Base-by-base conservation (phyloP, 1,140 invertebrate species). In the Heliconius eleuchia region DNA sequence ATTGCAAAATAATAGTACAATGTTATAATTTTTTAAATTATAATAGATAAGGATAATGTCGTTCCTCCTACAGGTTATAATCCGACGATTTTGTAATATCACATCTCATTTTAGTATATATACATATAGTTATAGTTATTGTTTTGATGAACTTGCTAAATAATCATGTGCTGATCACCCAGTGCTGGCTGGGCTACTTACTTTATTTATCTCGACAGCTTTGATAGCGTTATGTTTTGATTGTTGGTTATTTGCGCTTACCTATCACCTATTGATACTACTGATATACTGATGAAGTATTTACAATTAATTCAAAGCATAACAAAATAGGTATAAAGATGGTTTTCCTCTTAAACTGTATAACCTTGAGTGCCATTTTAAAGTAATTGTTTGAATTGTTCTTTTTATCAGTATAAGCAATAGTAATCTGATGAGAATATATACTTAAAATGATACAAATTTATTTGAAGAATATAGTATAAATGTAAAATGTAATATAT, bases 161-260 rank as follows among this genome's bases (percentile, higher is more conserved):
- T 30, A 71, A 73, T 78, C 52, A 78, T 78, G 71, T 78, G 71
- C 27, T 73, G 76, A 78, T 78, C 71, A 73, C 39, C 57, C 42
- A 52, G 13, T 60, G 19, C 42, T 30, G 30, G 71, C 52, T 78
- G 76, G 30, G 19, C 3, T 66, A 66, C 55, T 57, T 66, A 66
- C 60, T 16, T 66, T 18, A 30, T 27, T 46, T 78, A 78, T 60
- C 71, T 78, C 34, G 9, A 46, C 57, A 70, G 7, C 46, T 71
- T 16, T 39, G 18, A 42, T 30, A 42, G 9, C 42, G 42, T 39
- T 23, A 74, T 74, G 50, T 74, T 74, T 27, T 74, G 73, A 55
- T 13, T 55, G 8, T 72, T 37, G 3, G 13, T 66, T 30, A 27
- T 27, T 66, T 4, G 3, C 13, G 4, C 13, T 46, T 66, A 66